Percentiles rank a stretch among this genome's conserved stretches.
Evolutionary conservation across 2,113 vertebrate genomes (phyloP).

Genomic region (Trematomus loennbergii): DNA sequence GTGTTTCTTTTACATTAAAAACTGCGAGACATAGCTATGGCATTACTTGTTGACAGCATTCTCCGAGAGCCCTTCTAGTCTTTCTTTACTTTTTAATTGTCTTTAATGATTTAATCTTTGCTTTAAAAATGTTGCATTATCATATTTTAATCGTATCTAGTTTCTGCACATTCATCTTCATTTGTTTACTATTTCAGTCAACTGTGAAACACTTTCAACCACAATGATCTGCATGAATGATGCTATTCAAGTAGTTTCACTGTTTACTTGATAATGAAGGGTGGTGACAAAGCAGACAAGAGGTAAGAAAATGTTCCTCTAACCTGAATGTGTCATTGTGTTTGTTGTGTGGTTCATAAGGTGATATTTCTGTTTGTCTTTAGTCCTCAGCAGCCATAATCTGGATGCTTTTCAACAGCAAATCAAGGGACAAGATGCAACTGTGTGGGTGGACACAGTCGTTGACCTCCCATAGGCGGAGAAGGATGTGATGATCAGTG

Average conservation of each 20-base stretch:
- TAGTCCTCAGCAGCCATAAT: slow-evolving; percentile 13
- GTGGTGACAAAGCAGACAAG: not conserved
- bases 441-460: slow-evolving; percentile 34
- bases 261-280: not conserved
- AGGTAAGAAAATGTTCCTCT: not conserved
- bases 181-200: not conserved
- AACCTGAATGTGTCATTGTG: not conserved
- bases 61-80: too few species aligned
- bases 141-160: not conserved
- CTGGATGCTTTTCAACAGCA: slow-evolving; percentile 43
- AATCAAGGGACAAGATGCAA: slow-evolving; percentile 38
- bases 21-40: too few species aligned
- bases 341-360: not conserved
- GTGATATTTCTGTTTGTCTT: not conserved
- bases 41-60: too few species aligned
- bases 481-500: slow-evolving; percentile 22
- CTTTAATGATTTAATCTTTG: not conserved
- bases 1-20: too few species aligned
- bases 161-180: not conserved
- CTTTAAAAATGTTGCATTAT: too few species aligned
- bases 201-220: not conserved
- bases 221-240: not conserved
- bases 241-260: not conserved
- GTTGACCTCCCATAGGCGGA: not conserved
- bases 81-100: not conserved